phyloP scores from a whole-genome alignment of 1,140 invertebrate genomes.

The Lepidurus arcticus region DNA sequence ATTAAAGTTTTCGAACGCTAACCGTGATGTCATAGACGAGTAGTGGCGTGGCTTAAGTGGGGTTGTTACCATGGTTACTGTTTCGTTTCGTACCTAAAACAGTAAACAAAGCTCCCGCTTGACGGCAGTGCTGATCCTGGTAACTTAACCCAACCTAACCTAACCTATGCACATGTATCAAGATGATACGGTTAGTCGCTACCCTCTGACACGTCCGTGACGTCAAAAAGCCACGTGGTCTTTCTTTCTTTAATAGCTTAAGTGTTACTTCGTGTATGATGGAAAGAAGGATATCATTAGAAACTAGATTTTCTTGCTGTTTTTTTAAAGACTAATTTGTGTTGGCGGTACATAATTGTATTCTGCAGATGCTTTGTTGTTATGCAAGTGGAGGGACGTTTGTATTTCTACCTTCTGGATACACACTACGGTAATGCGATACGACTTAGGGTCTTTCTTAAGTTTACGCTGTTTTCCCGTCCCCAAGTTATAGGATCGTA shows the following conservation, averaged over 20 bases:
- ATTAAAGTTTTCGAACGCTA: no score
- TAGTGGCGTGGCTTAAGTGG: no score
- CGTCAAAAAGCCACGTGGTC: no score
- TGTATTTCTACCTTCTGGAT: not conserved
- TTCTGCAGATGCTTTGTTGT: not conserved
- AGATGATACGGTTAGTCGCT: not conserved
- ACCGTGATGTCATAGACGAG: no score
- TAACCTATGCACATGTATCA: no score
- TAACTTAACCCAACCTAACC: no score
- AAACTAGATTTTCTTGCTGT: not conserved
- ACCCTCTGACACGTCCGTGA: not conserved
- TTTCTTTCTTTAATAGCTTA: no score
- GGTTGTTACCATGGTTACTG: no score
- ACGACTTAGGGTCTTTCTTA: not conserved
- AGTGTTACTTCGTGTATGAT: not conserved
- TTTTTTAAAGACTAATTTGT: not conserved
- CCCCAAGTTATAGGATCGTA: not conserved
- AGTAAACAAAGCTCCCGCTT: no score
- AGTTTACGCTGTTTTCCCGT: not conserved
- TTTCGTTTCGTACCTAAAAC: no score
- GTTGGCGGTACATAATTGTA: slow-evolving; percentile 12
- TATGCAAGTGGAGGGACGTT: not conserved
- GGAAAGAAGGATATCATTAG: not conserved
- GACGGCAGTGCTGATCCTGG: no score
- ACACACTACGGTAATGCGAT: not conserved